These are phyloP conservation scores for Tipula vernalis DNA, from an alignment of 2,888 invertebrate genomes.

Conservation along the genomic window DNA sequence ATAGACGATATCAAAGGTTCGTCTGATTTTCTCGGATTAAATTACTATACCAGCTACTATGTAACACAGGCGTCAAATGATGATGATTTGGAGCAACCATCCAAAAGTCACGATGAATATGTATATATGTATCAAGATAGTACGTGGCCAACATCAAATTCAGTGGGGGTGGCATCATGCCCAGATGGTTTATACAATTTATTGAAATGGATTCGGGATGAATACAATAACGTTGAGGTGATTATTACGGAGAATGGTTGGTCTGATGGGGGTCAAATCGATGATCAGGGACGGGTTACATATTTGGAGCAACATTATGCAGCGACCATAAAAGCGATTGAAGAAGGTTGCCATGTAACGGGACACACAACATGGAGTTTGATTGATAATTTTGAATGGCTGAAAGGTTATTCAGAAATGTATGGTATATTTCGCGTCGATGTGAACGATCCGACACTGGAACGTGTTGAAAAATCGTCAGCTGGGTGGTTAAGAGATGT, in stretches of 20 bases:
- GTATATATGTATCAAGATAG: neutral
- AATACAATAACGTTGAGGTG: neutral
- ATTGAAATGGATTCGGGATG: neutral
- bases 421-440: neutral
- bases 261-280: slow-evolving; percentile 17
- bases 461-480: neutral
- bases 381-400: slow-evolving; percentile 55
- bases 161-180: too few species aligned
- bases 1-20: slow-evolving; percentile 17
- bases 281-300: slow-evolving; percentile 17
- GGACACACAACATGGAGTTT: slow-evolving; percentile 49
- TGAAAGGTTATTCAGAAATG: slow-evolving; percentile 38
- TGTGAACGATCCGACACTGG: neutral
- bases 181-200: neutral
- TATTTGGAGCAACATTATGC: neutral
- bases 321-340: slow-evolving; percentile 25
- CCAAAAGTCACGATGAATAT: neutral
- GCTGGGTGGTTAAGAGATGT: neutral
- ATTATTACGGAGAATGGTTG: neutral
- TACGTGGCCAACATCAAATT: neutral
- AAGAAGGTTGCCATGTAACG: slow-evolving; percentile 32
- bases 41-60: slow-evolving; percentile 25
- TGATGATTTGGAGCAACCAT: neutral
- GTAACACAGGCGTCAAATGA: slow-evolving; percentile 11
- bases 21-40: slow-evolving; percentile 26